Evolutionary conservation across 2,888 invertebrate species (phyloP).

Genomic region (Eugnorisma glareosa): DNA sequence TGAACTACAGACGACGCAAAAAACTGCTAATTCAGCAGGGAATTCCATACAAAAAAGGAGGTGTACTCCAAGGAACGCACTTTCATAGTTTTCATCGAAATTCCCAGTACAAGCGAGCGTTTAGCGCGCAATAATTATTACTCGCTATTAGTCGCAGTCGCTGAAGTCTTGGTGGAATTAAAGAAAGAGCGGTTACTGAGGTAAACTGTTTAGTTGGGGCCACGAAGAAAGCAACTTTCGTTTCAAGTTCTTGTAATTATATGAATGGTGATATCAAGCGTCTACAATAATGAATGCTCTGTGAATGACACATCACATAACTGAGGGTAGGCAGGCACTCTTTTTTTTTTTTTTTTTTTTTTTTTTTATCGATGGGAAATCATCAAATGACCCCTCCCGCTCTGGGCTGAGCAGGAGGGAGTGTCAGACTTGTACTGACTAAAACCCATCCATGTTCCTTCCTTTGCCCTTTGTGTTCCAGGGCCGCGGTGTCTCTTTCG

Average conservation of each 20-base stretch:
- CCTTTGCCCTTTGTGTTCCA: too few species aligned
- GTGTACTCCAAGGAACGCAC: background rate
- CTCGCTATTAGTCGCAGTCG: conserved; percentile 25
- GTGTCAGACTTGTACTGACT: too few species aligned
- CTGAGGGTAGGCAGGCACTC: too few species aligned
- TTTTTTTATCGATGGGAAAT: too few species aligned
- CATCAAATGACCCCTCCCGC: too few species aligned
- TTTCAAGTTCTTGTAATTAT: background rate
- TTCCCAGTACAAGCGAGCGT: conserved; percentile 43
- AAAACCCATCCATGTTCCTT: too few species aligned
- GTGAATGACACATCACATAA: too few species aligned
- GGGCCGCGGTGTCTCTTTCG: too few species aligned
- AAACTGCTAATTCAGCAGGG: background rate
- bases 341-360: too few species aligned
- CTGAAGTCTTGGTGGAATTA: conserved; percentile 51
- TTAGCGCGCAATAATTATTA: conserved; percentile 63
- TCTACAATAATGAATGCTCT: too few species aligned
- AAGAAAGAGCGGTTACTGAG: conserved; percentile 49
- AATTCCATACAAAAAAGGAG: background rate
- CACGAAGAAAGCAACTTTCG: background rate
- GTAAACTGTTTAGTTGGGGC: conserved; percentile 47
- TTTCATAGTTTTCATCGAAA: conserved; percentile 27
- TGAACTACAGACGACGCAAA: background rate
- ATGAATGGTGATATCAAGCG: background rate
- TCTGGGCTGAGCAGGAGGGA: too few species aligned